Conservation (phyloP, 2,888 invertebrate species). For the Oligia latruncula region DNA sequence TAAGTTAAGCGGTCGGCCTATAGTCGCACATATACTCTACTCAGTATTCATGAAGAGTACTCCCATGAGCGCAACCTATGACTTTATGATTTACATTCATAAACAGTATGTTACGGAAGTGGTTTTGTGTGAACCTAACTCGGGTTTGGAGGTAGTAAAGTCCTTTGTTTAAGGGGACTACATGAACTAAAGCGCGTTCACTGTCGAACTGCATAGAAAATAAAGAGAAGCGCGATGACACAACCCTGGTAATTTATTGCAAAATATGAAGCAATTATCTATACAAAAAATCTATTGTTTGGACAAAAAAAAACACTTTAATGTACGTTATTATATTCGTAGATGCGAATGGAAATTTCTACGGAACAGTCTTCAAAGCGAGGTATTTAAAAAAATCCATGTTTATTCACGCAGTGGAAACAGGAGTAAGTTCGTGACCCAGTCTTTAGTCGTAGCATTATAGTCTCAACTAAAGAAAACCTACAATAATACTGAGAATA, state of each 20-base stretch:
- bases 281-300: too few species aligned
- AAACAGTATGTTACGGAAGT: slow-evolving; percentile 27
- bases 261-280: too few species aligned
- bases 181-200: too few species aligned
- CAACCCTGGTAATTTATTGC: too few species aligned
- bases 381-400: slow-evolving; percentile 15
- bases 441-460: slow-evolving; percentile 39
- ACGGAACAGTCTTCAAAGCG: background rate
- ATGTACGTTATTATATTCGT: background rate
- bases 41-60: slow-evolving; percentile 45
- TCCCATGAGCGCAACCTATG: slow-evolving; percentile 35
- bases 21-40: slow-evolving; percentile 8
- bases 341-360: slow-evolving; percentile 1
- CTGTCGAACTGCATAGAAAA: too few species aligned
- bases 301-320: too few species aligned
- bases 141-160: background rate
- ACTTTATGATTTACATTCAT: slow-evolving; percentile 24
- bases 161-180: slow-evolving; percentile 1
- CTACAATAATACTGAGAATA: slow-evolving; percentile 27
- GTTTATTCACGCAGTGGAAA: slow-evolving; percentile 7
- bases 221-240: too few species aligned
- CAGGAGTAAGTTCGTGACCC: slow-evolving; percentile 27
- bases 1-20: too few species aligned
- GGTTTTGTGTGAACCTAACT: background rate
- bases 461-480: slow-evolving; percentile 16